Conservation (phyloP, 2,888 invertebrate species). For the Dryadula phaetusa region DNA sequence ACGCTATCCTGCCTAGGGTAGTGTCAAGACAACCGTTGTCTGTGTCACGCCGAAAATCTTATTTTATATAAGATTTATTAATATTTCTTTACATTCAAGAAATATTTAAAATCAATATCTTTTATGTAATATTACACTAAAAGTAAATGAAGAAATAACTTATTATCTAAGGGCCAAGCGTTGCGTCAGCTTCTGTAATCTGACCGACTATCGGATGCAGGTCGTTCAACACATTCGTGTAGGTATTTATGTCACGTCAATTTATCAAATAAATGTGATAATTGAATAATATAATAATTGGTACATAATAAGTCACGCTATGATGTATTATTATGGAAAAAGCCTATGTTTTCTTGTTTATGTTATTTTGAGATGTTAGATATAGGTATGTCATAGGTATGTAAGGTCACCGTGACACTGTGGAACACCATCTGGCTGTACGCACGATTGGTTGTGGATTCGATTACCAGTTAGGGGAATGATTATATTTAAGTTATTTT, state of each 20-base stretch:
- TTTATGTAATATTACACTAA: not conserved
- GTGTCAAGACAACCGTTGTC: too few species aligned
- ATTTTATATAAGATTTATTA: too few species aligned
- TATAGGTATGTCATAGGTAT: too few species aligned
- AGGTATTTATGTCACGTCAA: conserved; percentile 23
- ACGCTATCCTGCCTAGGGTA: too few species aligned
- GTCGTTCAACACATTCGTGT: conserved; percentile 12
- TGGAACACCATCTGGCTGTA: too few species aligned
- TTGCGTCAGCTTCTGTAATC: conserved; percentile 24
- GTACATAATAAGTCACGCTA: not conserved
- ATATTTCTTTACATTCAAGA: not conserved
- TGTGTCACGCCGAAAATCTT: too few species aligned
- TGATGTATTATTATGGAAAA: not conserved
- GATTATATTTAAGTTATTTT: too few species aligned
- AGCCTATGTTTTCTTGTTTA: too few species aligned
- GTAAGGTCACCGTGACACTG: too few species aligned
- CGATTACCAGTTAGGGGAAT: too few species aligned
- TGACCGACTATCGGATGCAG: conserved; percentile 23
- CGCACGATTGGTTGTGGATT: too few species aligned
- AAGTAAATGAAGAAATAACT: conserved; percentile 15
- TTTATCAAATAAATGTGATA: not conserved
- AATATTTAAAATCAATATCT: not conserved
- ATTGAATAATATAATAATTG: not conserved
- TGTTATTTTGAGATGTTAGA: too few species aligned
- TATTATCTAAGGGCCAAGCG: conserved; percentile 25